These are phyloP conservation scores for Thysanoteuthis rhombus DNA, from an alignment of 2,888 invertebrate species.

Conservation along the genomic window DNA sequence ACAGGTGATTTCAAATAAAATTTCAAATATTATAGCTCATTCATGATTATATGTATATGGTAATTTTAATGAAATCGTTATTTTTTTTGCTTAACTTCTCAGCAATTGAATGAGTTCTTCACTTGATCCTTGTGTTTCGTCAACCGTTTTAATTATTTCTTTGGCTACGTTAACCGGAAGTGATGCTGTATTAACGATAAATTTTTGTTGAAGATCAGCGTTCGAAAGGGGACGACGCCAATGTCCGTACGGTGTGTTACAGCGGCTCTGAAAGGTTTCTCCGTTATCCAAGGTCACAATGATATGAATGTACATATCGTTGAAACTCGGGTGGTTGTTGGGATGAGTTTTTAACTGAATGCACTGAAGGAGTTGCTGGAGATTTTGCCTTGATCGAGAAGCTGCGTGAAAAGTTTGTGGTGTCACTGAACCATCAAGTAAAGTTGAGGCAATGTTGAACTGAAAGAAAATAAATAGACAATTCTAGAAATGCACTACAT, in stretches of 20 bases:
- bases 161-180: not conserved
- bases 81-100: not conserved
- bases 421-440: slow-evolving; percentile 50
- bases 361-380: slow-evolving; percentile 43
- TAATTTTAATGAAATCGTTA: too few relatives aligned
- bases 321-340: slow-evolving; percentile 48
- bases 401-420: slow-evolving; percentile 41
- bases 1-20: too few relatives aligned
- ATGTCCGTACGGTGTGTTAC: slow-evolving; percentile 54
- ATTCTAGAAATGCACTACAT: too few relatives aligned
- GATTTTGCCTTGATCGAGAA: slow-evolving; percentile 36
- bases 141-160: slow-evolving; percentile 28
- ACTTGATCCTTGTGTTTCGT: not conserved
- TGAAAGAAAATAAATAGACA: not conserved
- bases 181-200: slow-evolving; percentile 43
- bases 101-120: not conserved
- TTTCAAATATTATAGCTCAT: too few relatives aligned
- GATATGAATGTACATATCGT: slow-evolving; percentile 53
- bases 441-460: slow-evolving; percentile 48
- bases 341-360: slow-evolving; percentile 42
- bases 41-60: too few relatives aligned
- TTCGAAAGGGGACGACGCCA: slow-evolving; percentile 52
- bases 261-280: slow-evolving; percentile 38
- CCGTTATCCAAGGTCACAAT: slow-evolving; percentile 41
- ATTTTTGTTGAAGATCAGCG: slow-evolving; percentile 47